Evolutionary conservation across 2,888 invertebrate species (phyloP).

Genomic region (Ditula angustiorana): DNA sequence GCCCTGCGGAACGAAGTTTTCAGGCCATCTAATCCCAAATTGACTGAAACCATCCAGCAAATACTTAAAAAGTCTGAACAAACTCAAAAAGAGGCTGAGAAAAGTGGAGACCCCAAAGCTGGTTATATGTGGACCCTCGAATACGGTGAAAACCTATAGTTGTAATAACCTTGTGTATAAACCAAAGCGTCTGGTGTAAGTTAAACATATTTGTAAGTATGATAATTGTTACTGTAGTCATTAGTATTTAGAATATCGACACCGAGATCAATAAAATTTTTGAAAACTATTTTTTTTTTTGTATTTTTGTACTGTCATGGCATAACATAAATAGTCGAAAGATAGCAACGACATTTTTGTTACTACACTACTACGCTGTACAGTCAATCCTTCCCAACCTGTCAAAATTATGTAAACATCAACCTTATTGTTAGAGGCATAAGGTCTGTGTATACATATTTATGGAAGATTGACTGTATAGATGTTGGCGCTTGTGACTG

Average conservation of each 20-base stretch:
- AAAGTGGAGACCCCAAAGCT: conserved; percentile 76
- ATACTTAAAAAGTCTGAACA: conserved; percentile 74
- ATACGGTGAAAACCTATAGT: conserved; percentile 73
- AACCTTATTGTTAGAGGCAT: too few species aligned
- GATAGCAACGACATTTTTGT: too few species aligned
- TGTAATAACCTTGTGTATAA: neutral
- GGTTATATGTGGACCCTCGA: conserved; percentile 83
- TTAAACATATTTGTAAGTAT: conserved; percentile 5
- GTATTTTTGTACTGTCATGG: neutral
- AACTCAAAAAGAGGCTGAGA: conserved; percentile 69
- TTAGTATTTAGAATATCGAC: conserved; percentile 12
- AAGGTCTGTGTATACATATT: too few species aligned
- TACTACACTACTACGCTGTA: too few species aligned
- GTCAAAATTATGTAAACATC: too few species aligned
- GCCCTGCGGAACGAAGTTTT: conserved; percentile 53
- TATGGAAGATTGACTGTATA: too few species aligned
- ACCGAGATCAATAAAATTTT: neutral
- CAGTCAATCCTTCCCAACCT: too few species aligned
- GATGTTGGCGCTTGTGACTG: too few species aligned
- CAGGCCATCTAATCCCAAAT: conserved; percentile 58
- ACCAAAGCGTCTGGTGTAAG: conserved; percentile 4
- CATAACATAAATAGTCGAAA: too few species aligned
- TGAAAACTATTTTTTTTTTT: neutral
- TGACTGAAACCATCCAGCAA: conserved; percentile 66
- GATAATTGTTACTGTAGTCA: conserved; percentile 17